These are phyloP conservation scores for Bothrops jararaca DNA, from an alignment of 2,113 vertebrate species.

Conservation along the genomic window DNA sequence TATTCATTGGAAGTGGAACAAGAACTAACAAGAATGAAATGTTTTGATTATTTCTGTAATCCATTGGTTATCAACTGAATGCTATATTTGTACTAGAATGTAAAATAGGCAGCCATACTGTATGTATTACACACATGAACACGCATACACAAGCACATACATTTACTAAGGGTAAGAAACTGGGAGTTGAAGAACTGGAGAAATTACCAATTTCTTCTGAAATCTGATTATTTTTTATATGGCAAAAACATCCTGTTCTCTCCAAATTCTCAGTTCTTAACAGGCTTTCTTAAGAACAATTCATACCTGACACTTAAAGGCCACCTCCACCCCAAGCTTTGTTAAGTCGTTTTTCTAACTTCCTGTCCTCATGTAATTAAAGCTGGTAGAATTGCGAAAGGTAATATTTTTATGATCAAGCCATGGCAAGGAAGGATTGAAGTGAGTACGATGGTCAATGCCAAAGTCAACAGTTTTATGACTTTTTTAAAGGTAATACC, in stretches of 20 bases:
- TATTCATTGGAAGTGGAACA: fast-evolving
- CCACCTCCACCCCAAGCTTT: neutral
- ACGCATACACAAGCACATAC: neutral
- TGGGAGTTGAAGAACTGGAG: neutral
- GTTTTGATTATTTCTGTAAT: neutral
- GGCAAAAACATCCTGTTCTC: neutral
- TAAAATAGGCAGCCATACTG: conserved; percentile 14
- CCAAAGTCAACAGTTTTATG: neutral
- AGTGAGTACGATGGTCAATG: neutral
- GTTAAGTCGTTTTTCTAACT: neutral
- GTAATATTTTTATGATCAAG: neutral
- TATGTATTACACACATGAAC: neutral
- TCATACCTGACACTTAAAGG: conserved; percentile 12
- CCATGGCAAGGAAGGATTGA: neutral
- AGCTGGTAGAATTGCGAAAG: neutral
- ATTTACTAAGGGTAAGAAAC: neutral
- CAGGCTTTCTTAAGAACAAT: conserved; percentile 45
- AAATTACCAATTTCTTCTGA: fast-evolving
- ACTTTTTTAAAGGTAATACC: neutral
- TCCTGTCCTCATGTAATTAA: neutral
- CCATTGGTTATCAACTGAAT: neutral
- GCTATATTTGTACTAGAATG: conserved; percentile 29
- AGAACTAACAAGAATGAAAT: neutral
- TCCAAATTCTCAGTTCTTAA: conserved; percentile 35
- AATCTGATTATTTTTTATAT: neutral